Base-by-base conservation (phyloP, 2,888 invertebrate species). In the Sinelater perroti region DNA sequence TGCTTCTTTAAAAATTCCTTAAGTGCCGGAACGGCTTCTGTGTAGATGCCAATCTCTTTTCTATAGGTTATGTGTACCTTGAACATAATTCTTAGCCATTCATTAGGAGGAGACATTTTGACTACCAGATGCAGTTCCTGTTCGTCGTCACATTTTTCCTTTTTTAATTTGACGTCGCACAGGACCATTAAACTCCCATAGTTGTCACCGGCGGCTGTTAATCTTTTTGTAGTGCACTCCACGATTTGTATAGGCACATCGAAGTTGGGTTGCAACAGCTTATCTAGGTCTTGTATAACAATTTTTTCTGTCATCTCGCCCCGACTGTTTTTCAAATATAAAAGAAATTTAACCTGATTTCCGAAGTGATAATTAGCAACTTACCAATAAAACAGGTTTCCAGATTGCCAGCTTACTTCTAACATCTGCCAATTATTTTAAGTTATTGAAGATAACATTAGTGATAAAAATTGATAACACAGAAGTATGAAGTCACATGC, bases 161-260 rank as follows among this genome's bases (percentile, higher is more conserved):
- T n/a, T 53, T 63, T 51, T 7, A 79, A 54, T 54, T 69, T 72
- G 0, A 79, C 11, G 20, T 67, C 64, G 1, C 72, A 64, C 1
- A 75, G 72, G 0, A 83, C 63, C 70, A 85, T 83, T 0, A 80
- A 70, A 62, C 85, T 84, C 1, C 84, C 84, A 67, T 84, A 85
- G 67, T 85, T 85, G 62, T 85, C 85, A 1, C 85, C 85, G 0
- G 80, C 77, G 11, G 80, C 79, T 28, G 80, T 80, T 10, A 82
- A 68, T 57, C 73, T 74, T 10, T 71, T 69, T 13, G 74, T 72
- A 10, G 67, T 64, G 45, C 77, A 78, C 0, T 74, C 67, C 1
- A 72, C 16, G 14, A 66, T 49, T 42, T 31, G 49, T 10, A 42
- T 16, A 28, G 51, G 33, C 3, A 36, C 10, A 18, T 49, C 46